Base-by-base conservation (phyloP, 2,888 invertebrate species). In the Prosopocoilus inquinatus region DNA sequence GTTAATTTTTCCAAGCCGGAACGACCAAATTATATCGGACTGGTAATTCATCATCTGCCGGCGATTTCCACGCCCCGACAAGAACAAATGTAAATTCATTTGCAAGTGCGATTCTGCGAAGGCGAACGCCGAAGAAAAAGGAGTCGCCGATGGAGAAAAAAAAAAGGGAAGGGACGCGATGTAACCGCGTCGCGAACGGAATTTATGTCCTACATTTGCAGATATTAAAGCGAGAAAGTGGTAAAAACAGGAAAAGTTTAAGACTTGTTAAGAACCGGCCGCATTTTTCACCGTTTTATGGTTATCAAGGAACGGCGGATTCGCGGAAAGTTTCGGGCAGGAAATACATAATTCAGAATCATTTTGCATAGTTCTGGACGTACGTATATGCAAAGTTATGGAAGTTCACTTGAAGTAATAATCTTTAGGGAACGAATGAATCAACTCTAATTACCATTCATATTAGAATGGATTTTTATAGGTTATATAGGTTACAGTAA, bases 181-280 rank as follows among this genome's bases (percentile, higher is more conserved):
- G 35, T 34, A 43, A 33, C 34, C 13, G n/a, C 2, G 20, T 13
- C 9, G 39, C 20, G 16, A 61, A 59, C 58, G 58, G 64, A 70
- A 73, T 74, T 73, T 72, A 72, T 74, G 68, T 67, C 66, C 64
- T 67, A 68, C 73, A 72, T 74, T 74, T 72, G 70, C 68, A 67
- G 69, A 72, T 71, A 73, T 73, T 72, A 72, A 70, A 64, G 65
- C 60, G 67, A 66, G 68, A 68, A 68, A 69, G 68, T 68, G 70
- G 68, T 67, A 69, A 68, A 69, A 69, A 69, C 70, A 64, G 62
- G 67, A 66, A 68, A 73, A 71, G 65, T 72, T 73, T 69, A 59
- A 62, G 67, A 70, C 68, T 69, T 70, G 69, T 70, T 70, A 70
- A 68, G 65, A 69, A 66, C 62, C 61, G 64, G 59, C 58, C 64